These are phyloP conservation scores for Masticophis lateralis DNA, from an alignment of 2,797 vertebrate species.

Conservation along the genomic window DNA sequence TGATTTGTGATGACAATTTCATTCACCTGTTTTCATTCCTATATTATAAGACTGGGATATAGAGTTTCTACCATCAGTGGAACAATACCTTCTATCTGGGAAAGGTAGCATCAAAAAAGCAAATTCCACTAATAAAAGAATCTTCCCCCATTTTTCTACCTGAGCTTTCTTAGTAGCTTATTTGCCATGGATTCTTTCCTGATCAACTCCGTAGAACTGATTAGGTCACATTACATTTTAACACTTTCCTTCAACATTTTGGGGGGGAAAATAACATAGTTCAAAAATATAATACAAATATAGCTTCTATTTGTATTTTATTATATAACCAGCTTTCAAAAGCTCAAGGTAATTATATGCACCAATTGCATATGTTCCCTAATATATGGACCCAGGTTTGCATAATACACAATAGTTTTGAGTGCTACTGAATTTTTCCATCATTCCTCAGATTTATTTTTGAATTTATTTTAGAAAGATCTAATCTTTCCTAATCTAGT, in stretches of 20 bases:
- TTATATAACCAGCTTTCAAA: slow-evolving; percentile 32
- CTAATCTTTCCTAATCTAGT: not conserved
- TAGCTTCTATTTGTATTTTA: not conserved
- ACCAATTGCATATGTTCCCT: slow-evolving; percentile 58
- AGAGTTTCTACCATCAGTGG: not conserved
- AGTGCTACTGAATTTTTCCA: slow-evolving; percentile 64
- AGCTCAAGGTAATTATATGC: slow-evolving; percentile 60
- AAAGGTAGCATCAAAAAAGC: not conserved
- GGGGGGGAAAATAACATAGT: not conserved
- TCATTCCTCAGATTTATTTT: slow-evolving; percentile 1
- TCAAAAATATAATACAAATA: not conserved
- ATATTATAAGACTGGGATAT: not conserved
- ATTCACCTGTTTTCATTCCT: not conserved
- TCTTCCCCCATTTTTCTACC: not conserved
- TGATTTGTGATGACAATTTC: not conserved
- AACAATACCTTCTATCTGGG: not conserved
- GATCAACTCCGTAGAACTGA: not conserved
- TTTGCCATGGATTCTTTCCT: not conserved
- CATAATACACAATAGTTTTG: slow-evolving; percentile 46
- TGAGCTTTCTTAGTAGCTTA: not conserved
- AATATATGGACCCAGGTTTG: slow-evolving; percentile 37
- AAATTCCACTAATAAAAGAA: not conserved
- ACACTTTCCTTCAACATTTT: not conserved
- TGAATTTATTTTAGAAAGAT: not conserved
- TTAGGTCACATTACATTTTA: not conserved